Percentiles rank a stretch among this genome's conserved stretches.
Conservation (phyloP, 2,888 invertebrate genomes). For the Epirrhoe alternata region DNA sequence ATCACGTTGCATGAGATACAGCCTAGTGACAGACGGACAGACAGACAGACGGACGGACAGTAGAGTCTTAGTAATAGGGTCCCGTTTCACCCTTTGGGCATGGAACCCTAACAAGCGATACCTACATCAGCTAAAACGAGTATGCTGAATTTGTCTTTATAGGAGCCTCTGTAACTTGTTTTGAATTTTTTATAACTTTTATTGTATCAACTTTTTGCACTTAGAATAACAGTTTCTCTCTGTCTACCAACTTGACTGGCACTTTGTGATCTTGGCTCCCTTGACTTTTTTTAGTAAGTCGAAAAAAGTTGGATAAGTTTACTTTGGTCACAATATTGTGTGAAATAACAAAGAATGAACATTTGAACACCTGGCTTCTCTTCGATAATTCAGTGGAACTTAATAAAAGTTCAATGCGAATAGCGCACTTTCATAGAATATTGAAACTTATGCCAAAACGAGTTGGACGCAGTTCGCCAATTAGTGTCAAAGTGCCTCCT, state of each 20-base stretch:
- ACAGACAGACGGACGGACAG: no score
- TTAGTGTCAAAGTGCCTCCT: constrained; percentile 40
- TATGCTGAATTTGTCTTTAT: constrained; percentile 46
- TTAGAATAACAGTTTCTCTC: constrained; percentile 18
- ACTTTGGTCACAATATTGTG: background rate
- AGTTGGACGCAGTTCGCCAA: constrained; percentile 30
- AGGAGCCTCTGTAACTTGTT: constrained; percentile 33
- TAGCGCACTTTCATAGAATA: constrained; percentile 9
- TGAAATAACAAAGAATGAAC: background rate
- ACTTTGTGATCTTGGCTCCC: constrained; percentile 8
- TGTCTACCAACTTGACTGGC: constrained; percentile 18
- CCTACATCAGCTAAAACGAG: constrained; percentile 41
- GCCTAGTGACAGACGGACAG: no score
- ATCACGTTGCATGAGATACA: no score
- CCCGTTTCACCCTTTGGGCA: no score
- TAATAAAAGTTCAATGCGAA: constrained; percentile 8
- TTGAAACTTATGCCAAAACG: constrained; percentile 22
- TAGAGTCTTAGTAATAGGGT: no score
- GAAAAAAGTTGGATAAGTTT: no score
- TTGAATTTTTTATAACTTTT: constrained; percentile 38
- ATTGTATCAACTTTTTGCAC: constrained; percentile 28
- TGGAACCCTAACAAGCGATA: no score
- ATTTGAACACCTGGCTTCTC: background rate
- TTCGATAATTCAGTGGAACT: constrained; percentile 1
- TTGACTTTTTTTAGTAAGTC: constrained; percentile 7